Percentiles rank a stretch among this genome's conserved stretches.
These are phyloP conservation scores for Herpailurus yagouaroundi DNA, from an alignment of 2,113 vertebrate species.

Conservation along the genomic window DNA sequence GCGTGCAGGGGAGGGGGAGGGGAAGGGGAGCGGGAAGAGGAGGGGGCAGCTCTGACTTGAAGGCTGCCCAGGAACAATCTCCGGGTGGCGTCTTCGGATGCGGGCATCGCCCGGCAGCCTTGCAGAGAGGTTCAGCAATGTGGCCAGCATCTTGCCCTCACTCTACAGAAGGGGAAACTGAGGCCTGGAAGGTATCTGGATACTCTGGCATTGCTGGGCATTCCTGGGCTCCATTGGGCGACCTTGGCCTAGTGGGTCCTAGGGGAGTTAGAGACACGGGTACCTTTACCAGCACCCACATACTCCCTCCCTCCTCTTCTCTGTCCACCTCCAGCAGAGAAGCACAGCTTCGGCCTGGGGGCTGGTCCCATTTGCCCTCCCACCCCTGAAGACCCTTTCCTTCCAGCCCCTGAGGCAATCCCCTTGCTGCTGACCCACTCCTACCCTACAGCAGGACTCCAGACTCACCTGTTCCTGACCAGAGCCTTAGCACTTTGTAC, in stretches of 20 bases:
- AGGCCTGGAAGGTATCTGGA: neutral
- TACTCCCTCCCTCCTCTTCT: neutral
- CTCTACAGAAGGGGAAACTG: constrained; percentile 8
- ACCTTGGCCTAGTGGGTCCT: neutral
- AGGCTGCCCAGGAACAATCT: neutral
- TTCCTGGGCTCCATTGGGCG: neutral
- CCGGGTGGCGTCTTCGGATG: neutral
- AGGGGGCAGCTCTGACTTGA: neutral
- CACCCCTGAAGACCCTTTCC: neutral
- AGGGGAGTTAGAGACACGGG: neutral
- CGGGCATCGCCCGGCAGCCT: neutral
- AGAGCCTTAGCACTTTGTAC: neutral
- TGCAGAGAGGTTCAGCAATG: neutral
- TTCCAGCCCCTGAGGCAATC: neutral
- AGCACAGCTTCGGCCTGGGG: neutral
- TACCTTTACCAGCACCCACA: neutral
- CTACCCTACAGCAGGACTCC: neutral
- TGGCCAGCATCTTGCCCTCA: neutral
- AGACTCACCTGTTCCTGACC: neutral
- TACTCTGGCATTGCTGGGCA: neutral
- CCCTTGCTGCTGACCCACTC: neutral
- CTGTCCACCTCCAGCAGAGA: neutral
- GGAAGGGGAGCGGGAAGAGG: neutral
- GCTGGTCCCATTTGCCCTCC: neutral
- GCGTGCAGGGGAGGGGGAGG: neutral